Percentiles rank a stretch among this genome's conserved stretches.
Conservation (phyloP, 1,140 invertebrate genomes). For the Camponotus pennsylvanicus region DNA sequence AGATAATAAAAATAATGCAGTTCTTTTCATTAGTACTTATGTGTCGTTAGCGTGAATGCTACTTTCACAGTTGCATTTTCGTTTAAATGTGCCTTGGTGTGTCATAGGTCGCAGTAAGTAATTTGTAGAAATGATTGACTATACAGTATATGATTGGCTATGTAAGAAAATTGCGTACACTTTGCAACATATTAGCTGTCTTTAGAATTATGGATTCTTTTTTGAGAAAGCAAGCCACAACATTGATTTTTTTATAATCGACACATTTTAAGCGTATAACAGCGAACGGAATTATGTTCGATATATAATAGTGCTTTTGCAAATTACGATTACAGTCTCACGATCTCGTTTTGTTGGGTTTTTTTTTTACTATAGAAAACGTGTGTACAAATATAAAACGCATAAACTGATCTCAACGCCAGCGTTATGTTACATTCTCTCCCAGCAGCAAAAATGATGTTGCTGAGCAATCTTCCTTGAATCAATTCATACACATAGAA, state of each 20-base stretch:
- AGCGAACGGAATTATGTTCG: slow-evolving; percentile 78
- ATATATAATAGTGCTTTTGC: slow-evolving; percentile 73
- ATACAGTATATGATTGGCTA: slow-evolving; percentile 8
- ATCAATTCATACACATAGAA: slow-evolving; percentile 76
- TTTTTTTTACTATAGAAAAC: slow-evolving; percentile 68
- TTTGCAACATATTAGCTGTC: slow-evolving; percentile 45
- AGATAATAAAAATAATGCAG: slow-evolving; percentile 3
- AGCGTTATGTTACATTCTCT: slow-evolving; percentile 59
- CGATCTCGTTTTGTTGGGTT: slow-evolving; percentile 67
- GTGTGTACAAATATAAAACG: slow-evolving; percentile 70
- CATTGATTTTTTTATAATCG: slow-evolving; percentile 67
- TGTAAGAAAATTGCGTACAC: slow-evolving; percentile 29
- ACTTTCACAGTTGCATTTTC: slow-evolving; percentile 43
- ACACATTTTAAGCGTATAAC: slow-evolving; percentile 74
- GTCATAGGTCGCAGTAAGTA: slow-evolving; percentile 47
- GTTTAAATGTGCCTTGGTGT: slow-evolving; percentile 57
- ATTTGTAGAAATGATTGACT: slow-evolving; percentile 50
- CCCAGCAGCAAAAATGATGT: slow-evolving; percentile 52
- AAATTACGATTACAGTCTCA: slow-evolving; percentile 75
- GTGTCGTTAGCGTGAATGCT: slow-evolving; percentile 30
- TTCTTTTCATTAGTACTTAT: slow-evolving; percentile 11
- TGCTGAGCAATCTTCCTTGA: slow-evolving; percentile 58
- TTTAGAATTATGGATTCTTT: slow-evolving; percentile 6
- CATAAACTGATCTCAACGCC: slow-evolving; percentile 67
- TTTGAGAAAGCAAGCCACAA: slow-evolving; percentile 68